Conservation (phyloP, 1,140 invertebrate species). For the Scaptomyza pallida region DNA sequence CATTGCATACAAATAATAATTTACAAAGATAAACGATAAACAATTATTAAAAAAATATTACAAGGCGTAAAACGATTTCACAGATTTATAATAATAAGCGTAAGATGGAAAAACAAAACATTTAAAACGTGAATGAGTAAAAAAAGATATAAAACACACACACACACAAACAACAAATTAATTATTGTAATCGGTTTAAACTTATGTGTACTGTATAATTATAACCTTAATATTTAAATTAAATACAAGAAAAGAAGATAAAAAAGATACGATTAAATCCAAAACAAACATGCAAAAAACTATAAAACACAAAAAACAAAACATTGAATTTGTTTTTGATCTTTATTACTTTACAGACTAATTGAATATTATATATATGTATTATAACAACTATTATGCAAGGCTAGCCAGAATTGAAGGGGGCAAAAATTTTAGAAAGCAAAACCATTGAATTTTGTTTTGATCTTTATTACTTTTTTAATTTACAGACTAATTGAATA, state of each 20-base stretch:
- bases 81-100: conserved; percentile 65
- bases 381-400: conserved; percentile 41
- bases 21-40: conserved; percentile 81
- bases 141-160: no score
- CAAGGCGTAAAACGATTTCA: conserved; percentile 83
- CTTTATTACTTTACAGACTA: conserved; percentile 35
- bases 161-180: conserved; percentile 74
- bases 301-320: not conserved
- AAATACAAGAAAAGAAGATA: conserved; percentile 82
- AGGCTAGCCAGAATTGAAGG: no score
- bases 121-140: conserved; percentile 68
- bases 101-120: conserved; percentile 65
- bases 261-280: conserved; percentile 83
- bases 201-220: conserved; percentile 84
- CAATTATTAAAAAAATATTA: conserved; percentile 82
- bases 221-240: conserved; percentile 84
- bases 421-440: no score
- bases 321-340: conserved; percentile 4
- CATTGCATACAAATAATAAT: conserved; percentile 78
- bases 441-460: no score
- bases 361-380: conserved; percentile 26
- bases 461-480: conserved; percentile 36
- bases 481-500: conserved; percentile 43
- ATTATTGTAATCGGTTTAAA: conserved; percentile 84
- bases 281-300: conserved; percentile 76